A percentile compares a stretch with the other conserved stretches of the same genome.
phyloP scores from a whole-genome alignment of 2,797 vertebrate genomes.

The Glyptemys insculpta region DNA sequence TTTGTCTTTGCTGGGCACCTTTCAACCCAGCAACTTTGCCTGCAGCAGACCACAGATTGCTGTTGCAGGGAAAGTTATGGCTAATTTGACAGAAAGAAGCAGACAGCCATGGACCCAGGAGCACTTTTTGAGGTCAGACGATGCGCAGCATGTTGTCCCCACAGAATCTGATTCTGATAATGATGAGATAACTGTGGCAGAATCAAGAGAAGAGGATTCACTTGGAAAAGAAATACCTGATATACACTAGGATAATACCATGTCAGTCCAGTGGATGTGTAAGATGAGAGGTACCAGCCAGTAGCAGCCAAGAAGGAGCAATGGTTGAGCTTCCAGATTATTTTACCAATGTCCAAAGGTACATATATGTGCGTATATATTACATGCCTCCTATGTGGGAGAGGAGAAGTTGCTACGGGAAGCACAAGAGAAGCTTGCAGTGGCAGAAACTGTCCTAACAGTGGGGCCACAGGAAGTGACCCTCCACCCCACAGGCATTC shows the following conservation, averaged over 20 bases:
- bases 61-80: neutral
- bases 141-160: neutral
- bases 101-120: neutral
- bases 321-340: neutral
- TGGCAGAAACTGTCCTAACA: neutral
- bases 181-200: neutral
- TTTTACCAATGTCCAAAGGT: neutral
- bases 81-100: neutral
- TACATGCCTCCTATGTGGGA: neutral
- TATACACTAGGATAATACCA: neutral
- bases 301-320: neutral
- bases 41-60: neutral
- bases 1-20: neutral
- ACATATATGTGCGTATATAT: neutral
- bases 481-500: neutral
- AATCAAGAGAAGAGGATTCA: neutral
- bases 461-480: neutral
- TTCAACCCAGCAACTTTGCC: neutral
- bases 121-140: neutral
- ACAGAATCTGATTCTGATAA: neutral
- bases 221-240: neutral
- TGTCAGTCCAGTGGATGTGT: neutral
- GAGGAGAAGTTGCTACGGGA: neutral
- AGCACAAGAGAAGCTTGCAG: neutral
- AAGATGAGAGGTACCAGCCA: neutral